Base-by-base conservation (phyloP, 1,140 invertebrate genomes). In the Bombus pyrosoma region DNA sequence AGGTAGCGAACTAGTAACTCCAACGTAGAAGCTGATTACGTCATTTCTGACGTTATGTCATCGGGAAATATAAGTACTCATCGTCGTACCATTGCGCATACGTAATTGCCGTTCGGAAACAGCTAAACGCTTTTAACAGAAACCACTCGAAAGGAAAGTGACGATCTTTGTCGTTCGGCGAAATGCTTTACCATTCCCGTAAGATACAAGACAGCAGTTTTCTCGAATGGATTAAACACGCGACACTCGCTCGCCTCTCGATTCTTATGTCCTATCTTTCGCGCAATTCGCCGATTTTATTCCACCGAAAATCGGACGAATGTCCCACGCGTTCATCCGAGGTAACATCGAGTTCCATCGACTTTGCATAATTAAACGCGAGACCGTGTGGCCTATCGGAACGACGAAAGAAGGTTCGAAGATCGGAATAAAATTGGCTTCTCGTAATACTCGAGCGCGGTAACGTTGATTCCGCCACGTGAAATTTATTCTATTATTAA, bases 401-500 rank as follows among this genome's bases (percentile, higher is more conserved):
- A 18, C 3, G 6, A 34, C 0, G 18, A 18, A 25, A 18, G n/a
- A 66, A 41, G 39, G 25, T 32, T 64, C 15, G 39, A 39, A 28
- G 77, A 37, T 32, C 0, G 43, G 3, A 4, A 6, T 34, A 41
- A 25, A 28, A 73, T 82, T 34, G 32, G 10, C 18, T 15, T 10
- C 34, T 18, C 8, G 10, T 13, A 13, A n/a, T n/a, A 25, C 18
- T 5, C 10, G 18, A 25, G 1, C 2, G 28, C 5, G 1, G 3
- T 3, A 18, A 18, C 47, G 28, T 41, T 22, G 39, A 71, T 83
- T 37, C n/a, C 18, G 9, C 12, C 25, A 62, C 41, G 71, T 28
- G 34, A 76, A 82, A 83, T 69, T 77, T 77, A 68, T 69, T 64
- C 66, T 79, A 71, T 84, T 71, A 79, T 85, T 72, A n/a, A 41